These are phyloP conservation scores for Campaea margaritaria DNA, from an alignment of 2,888 invertebrate genomes.

Conservation along the genomic window DNA sequence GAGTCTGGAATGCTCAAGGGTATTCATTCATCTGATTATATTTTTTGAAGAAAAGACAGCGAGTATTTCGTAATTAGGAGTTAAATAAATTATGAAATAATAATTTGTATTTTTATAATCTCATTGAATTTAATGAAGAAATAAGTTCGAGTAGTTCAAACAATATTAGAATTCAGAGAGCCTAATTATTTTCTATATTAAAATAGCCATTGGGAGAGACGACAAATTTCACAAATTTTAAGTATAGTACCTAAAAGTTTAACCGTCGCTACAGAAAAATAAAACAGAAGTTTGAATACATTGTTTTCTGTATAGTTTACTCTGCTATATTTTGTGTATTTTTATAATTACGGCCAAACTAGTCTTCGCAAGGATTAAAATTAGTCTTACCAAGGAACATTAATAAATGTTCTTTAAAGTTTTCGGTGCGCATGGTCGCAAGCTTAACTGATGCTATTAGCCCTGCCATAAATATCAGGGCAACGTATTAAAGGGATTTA, in stretches of 20 bases:
- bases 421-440: constrained; percentile 59
- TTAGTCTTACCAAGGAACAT: neutral
- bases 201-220: too few species aligned
- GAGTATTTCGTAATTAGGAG: constrained; percentile 65
- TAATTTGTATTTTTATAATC: constrained; percentile 28
- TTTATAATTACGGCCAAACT: neutral
- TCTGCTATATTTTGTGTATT: neutral
- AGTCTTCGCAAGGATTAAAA: neutral
- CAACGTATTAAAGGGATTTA: constrained; percentile 80
- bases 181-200: too few species aligned
- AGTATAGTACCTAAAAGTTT: too few species aligned
- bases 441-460: constrained; percentile 76
- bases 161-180: too few species aligned
- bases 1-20: constrained; percentile 69
- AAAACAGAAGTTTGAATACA: too few species aligned
- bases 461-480: constrained; percentile 81
- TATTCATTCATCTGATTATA: constrained; percentile 76
- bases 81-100: constrained; percentile 45
- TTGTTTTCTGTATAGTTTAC: neutral
- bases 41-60: constrained; percentile 64
- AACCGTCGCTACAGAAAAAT: too few species aligned
- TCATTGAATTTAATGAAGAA: too few species aligned
- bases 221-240: too few species aligned
- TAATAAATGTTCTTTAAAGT: constrained; percentile 52
- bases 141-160: too few species aligned